Conservation (phyloP, 2,113 vertebrate genomes). For the Malurus cyaneus region DNA sequence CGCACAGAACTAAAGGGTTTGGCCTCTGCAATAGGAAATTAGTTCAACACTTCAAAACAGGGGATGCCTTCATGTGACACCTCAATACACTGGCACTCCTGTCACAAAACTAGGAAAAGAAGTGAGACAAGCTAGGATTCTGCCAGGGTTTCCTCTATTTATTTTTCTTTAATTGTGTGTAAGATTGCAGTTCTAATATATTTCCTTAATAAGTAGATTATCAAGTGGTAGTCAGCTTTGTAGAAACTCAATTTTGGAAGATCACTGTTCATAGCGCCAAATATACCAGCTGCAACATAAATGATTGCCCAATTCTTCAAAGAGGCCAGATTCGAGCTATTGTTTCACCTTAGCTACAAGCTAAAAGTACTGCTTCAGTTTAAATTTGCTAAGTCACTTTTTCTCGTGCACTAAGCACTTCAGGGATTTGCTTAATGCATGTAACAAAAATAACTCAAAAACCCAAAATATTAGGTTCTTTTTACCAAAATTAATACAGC, state of each 20-base stretch:
- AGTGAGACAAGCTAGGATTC: background rate
- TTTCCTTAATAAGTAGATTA: too few relatives aligned
- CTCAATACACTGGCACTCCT: background rate
- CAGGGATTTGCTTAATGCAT: background rate
- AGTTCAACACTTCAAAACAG: background rate
- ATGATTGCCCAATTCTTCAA: background rate
- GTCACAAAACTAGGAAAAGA: background rate
- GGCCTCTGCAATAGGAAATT: background rate
- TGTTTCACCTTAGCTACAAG: background rate
- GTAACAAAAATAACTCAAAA: background rate
- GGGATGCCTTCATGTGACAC: background rate
- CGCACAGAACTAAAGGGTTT: background rate
- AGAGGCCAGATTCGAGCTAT: background rate
- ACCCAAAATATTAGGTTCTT: background rate
- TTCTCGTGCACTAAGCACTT: background rate
- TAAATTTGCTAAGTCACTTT: background rate
- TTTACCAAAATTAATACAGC: background rate
- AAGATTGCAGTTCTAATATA: background rate
- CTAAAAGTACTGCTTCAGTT: background rate
- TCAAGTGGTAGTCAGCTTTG: accelerated
- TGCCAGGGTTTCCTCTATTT: background rate
- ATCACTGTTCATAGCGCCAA: background rate
- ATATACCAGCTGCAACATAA: background rate
- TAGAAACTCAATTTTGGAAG: background rate
- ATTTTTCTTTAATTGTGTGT: background rate